These are phyloP conservation scores for Whitmania pigra DNA, from an alignment of 1,140 invertebrate species.

Conservation along the genomic window DNA sequence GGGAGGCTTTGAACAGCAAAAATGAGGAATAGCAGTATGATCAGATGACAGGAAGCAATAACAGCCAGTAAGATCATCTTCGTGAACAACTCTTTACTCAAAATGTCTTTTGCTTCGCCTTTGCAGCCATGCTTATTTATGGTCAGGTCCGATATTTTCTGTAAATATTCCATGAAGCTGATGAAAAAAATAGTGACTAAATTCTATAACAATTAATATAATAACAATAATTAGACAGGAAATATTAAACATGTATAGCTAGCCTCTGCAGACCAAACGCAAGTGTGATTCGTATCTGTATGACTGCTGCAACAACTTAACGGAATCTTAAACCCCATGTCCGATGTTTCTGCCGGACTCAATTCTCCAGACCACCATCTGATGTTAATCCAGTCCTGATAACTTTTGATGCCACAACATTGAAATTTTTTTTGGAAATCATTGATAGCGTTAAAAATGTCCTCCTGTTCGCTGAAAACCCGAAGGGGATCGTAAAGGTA, in stretches of 20 bases:
- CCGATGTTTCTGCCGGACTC: not conserved
- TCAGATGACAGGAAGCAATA: not conserved
- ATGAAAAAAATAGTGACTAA: not conserved
- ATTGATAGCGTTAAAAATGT: not conserved
- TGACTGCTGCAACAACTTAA: not conserved
- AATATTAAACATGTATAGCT: not conserved
- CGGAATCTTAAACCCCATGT: not conserved
- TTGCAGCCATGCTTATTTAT: slow-evolving; percentile 6
- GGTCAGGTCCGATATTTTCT: not conserved
- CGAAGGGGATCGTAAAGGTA: not conserved
- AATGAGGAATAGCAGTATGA: not conserved
- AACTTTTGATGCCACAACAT: slow-evolving; percentile 2
- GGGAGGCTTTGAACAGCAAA: not conserved
- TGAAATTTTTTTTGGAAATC: not conserved
- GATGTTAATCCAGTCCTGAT: not conserved
- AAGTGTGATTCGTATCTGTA: not conserved
- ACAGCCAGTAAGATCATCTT: not conserved
- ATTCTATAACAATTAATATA: not conserved
- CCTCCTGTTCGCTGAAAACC: not conserved
- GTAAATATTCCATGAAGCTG: slow-evolving; percentile 1
- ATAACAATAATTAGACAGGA: not conserved
- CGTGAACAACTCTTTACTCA: not conserved
- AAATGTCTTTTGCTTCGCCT: slow-evolving; percentile 5
- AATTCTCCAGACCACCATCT: not conserved
- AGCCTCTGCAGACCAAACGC: not conserved